Evolutionary conservation across 2,113 vertebrate genomes (phyloP).

Genomic region (Pituophis catenifer): DNA sequence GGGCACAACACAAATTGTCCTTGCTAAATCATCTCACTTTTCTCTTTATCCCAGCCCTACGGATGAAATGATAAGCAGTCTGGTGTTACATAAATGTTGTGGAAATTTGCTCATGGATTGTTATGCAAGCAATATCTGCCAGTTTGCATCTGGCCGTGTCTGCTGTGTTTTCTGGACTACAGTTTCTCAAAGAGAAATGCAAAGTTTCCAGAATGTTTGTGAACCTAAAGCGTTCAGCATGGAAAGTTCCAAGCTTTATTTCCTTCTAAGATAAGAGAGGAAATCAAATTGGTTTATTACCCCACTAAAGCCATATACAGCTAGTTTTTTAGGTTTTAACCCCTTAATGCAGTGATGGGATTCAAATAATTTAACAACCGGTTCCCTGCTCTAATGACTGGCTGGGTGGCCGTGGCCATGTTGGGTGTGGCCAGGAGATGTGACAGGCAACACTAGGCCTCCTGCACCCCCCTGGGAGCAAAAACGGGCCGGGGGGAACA

Average conservation of each 20-base stretch:
- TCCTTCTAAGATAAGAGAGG: neutral
- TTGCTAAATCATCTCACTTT: neutral
- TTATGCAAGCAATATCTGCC: neutral
- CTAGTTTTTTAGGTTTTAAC: too few species aligned
- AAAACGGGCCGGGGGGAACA: too few species aligned
- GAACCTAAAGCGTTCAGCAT: neutral
- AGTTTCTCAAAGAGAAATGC: neutral
- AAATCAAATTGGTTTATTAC: neutral
- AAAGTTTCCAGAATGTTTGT: neutral
- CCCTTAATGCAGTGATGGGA: too few species aligned
- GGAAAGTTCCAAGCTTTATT: neutral
- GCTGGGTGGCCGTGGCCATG: too few species aligned
- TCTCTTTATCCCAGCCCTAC: neutral
- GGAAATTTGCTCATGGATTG: neutral
- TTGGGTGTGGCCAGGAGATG: too few species aligned
- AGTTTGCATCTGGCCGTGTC: neutral
- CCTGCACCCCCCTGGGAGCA: too few species aligned
- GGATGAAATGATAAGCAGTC: neutral
- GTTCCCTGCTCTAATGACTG: too few species aligned
- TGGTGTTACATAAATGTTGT: neutral
- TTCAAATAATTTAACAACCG: too few species aligned
- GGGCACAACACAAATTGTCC: neutral
- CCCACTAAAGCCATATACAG: neutral
- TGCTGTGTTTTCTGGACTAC: neutral
- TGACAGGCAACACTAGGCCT: too few species aligned